A percentile compares a stretch with the other conserved stretches of the same genome.
Conservation (phyloP, 2,113 vertebrate species). For the Condylura cristata region DNA sequence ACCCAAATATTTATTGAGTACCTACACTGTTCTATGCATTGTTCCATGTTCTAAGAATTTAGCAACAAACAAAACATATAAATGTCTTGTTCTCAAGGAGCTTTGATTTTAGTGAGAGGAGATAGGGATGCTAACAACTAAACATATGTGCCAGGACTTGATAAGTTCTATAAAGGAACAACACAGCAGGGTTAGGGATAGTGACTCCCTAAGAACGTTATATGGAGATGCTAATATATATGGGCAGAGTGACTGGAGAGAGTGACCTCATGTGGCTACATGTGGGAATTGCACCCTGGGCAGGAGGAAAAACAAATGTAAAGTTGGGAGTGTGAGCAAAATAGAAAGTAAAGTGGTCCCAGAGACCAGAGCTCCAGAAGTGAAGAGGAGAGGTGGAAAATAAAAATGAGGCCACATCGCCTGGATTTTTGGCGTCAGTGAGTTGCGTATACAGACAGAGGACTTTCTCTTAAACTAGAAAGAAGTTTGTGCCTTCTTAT, state of each 20-base stretch:
- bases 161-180: background rate
- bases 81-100: background rate
- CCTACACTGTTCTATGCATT: background rate
- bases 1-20: background rate
- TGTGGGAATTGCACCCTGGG: background rate
- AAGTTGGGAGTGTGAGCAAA: background rate
- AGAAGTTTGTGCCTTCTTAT: background rate
- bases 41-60: background rate
- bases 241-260: background rate
- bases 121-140: background rate
- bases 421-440: background rate
- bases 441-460: background rate
- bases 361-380: background rate
- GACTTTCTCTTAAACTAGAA: background rate
- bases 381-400: background rate
- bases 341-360: background rate
- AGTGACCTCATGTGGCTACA: background rate
- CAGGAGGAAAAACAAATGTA: background rate
- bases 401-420: background rate
- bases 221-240: background rate
- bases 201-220: background rate
- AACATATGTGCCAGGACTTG: background rate
- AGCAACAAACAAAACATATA: background rate
- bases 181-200: fast-evolving
- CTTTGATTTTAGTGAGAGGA: background rate